Base-by-base conservation (phyloP, 2,113 vertebrate species). In the Otolemur garnettii region DNA sequence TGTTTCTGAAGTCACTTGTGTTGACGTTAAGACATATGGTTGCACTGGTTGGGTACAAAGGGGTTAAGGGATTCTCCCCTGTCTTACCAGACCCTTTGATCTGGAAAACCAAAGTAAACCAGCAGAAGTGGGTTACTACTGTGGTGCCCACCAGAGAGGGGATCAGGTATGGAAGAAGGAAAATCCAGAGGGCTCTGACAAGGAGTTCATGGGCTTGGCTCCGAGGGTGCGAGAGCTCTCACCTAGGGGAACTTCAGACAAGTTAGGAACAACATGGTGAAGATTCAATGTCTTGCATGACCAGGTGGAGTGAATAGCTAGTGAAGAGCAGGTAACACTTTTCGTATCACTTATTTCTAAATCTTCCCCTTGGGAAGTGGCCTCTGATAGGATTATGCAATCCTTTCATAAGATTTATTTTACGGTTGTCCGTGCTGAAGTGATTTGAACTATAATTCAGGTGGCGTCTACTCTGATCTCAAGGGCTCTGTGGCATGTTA, bases 321-420 rank as follows among this genome's bases (percentile, higher is more conserved):
- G n/a, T 57, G n/a, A 88, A 24, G 21, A 89, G 71, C n/a, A 89
- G 74, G 28, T 22, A 62, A 33, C 38, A 42, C 13, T 81, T 85
- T 53, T 15, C 42, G 35, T 42, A 26, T 2, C 60, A 35, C 79
- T 75, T 57, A 53, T 38, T 87, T 60, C 57, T 86, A 26, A 87
- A 82, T 72, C 17, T 93, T 82, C 82, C 79, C 68, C 66, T 75
- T 81, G 86, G 72, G 68, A 90, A 74, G 8, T 38, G 4, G 10
- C 42, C 68, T 78, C 78, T 69, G 68, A 74, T 57, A 89, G 71
- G 83, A 86, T 59, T 79, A 64, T 18, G 10, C 1, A 82, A 57
- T 50, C 90, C 68, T 60, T 96, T 68, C 38, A 78, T 64, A 59
- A 68, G 38, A 69, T 89, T 38, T 84, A n/a, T 55, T 71, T 92